A percentile compares a stretch with the other conserved stretches of the same genome.
Conservation (phyloP, 2,888 invertebrate species). For the Apodemia duryi region DNA sequence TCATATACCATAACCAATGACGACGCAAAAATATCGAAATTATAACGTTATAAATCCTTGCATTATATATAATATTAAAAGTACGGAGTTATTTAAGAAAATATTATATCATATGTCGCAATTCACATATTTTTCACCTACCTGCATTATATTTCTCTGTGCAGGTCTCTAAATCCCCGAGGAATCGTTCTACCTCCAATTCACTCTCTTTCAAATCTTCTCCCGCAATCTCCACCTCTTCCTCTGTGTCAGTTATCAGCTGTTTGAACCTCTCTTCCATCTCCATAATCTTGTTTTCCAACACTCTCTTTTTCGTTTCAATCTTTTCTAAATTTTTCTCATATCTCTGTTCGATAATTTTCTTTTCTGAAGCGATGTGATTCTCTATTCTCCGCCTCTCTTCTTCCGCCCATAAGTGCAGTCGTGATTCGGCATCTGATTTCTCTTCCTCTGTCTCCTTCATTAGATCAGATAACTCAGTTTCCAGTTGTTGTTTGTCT, state of each 20-base stretch:
- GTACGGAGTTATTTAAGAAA: no score
- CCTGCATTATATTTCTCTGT: slow-evolving; percentile 60
- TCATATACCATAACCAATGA: no score
- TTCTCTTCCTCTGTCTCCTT: slow-evolving; percentile 44
- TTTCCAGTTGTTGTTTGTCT: slow-evolving; percentile 33
- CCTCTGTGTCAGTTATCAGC: slow-evolving; percentile 22
- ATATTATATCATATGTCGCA: no score
- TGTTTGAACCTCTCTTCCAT: slow-evolving; percentile 38
- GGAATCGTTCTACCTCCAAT: slow-evolving; percentile 40
- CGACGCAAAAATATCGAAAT: no score
- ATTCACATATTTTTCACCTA: slow-evolving; percentile 28
- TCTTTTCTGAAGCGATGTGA: slow-evolving; percentile 39
- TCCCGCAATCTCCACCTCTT: slow-evolving; percentile 36
- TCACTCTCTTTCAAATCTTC: slow-evolving; percentile 47
- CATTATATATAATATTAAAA: no score
- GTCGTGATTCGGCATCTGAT: slow-evolving; percentile 34
- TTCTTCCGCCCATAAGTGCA: slow-evolving; percentile 45
- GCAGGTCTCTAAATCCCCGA: slow-evolving; percentile 46
- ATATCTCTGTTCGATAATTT: slow-evolving; percentile 41
- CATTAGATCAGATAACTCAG: slow-evolving; percentile 34
- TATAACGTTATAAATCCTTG: no score
- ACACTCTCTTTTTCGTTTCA: slow-evolving; percentile 37
- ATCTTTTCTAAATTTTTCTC: slow-evolving; percentile 43
- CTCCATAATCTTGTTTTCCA: slow-evolving; percentile 41
- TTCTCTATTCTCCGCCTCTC: slow-evolving; percentile 47